Conservation (phyloP, 2,797 vertebrate species). For the Zalophus californianus region DNA sequence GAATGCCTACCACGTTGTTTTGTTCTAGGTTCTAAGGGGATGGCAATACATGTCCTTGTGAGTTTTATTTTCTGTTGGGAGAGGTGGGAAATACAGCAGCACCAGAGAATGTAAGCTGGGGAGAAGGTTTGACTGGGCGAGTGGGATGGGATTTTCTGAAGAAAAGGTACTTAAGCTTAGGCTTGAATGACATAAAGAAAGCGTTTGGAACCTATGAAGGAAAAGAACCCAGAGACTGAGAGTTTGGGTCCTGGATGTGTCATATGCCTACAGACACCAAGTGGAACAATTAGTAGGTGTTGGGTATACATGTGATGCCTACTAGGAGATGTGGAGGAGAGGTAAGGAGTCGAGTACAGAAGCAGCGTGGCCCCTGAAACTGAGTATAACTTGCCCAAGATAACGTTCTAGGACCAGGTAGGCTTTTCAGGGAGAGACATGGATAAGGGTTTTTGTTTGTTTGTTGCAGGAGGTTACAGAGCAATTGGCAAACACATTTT, state of each 20-base stretch:
- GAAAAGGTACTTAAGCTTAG: not conserved
- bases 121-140: not conserved
- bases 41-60: not conserved
- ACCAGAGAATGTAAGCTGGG: not conserved
- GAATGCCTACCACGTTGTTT: not conserved
- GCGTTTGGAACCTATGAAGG: not conserved
- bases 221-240: not conserved
- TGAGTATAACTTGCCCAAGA: not conserved
- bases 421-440: not conserved
- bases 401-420: not conserved
- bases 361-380: not conserved
- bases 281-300: not conserved
- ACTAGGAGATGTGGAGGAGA: not conserved
- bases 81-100: not conserved
- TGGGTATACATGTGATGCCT: not conserved
- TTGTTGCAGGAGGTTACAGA: not conserved
- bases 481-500: not conserved
- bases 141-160: not conserved
- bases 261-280: not conserved
- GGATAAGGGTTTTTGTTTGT: not conserved
- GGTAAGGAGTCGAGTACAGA: not conserved
- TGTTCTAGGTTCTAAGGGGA: not conserved
- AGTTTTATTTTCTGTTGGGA: not conserved
- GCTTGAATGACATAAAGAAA: not conserved
- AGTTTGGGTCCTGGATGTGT: not conserved